Evolutionary conservation across 2,797 vertebrate genomes (phyloP), one percentile per base, ranked within the genome.

Genomic region (Graptemys geographica): DNA sequence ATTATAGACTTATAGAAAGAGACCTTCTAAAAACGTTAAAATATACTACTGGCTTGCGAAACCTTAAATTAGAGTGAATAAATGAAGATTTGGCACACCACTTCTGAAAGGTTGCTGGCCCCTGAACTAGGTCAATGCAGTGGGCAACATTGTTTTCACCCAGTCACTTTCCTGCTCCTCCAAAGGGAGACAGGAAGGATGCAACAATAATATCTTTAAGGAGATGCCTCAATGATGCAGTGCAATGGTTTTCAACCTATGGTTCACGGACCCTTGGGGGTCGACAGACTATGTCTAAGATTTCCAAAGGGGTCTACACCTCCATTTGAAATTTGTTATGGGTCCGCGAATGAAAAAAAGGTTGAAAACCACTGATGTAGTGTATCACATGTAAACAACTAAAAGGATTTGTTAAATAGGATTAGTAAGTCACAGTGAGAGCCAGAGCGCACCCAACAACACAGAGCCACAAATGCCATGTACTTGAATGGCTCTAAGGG

Each of bases 401-500:
- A 92, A 84, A 6, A 1, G 56, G 13, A 1, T 1, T 79, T 74
- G 84, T 33, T 37, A 84, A 86, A 57, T 4, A 52, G 41, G 2
- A 33, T 80, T 28, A 80, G 37, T 27, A 88, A 7, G 6, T 0
- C 5, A 41, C 55, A 81, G 11, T 37, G 16, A 51, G 51, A 13
- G 33, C 33, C 4, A 65, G 57, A 82, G 57, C 93, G 53, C 57
- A 47, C n/a, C 18, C 41, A 79, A 56, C 2, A 59, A 2, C 13
- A 84, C 33, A 8, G 19, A 69, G 28, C 21, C 21, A 55, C 31
- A 55, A 53, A 80, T 27, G 8, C 11, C 56, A 65, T 72, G 4
- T 3, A 12, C 59, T 37, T 19, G 52, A 49, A 1, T 52, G 88
- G 86, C 8, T 91, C 25, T 0, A 0, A 83, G 53, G 0, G 11